Evolutionary conservation across 2,888 invertebrate genomes (phyloP), one percentile per base, ranked within the genome.

Genomic region (Zygaena filipendulae): DNA sequence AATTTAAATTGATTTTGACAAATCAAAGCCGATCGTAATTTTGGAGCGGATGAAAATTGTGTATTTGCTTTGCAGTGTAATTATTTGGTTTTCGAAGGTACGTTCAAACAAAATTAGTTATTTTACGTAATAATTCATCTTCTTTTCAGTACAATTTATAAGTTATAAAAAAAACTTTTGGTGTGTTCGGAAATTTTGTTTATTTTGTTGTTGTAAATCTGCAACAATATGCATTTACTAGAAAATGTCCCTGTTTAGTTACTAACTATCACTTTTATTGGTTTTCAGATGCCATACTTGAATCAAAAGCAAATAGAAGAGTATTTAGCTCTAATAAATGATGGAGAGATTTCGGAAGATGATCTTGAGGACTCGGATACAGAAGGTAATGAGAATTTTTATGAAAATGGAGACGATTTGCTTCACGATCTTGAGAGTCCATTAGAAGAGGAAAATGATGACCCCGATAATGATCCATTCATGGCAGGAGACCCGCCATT

Each of bases 361-460:
- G 47, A 45, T 43, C 42, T 47, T 42, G 47, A 49, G 44, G 42
- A 45, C 27, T 48, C 45, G 13, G 45, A 48, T 46, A 25, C 43
- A 45, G 42, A 43, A 45, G 43, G 26, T 23, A 23, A 45, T 47
- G 45, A 46, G 32, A 32, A 32, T 46, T 46, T 38, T 44, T 38
- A 47, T 44, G 43, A 45, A 47, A 49, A 49, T 38, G 24, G 43
- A 43, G 43, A 42, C 25, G 45, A 45, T 46, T 39, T 47, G 23
- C 46, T 38, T 47, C 45, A 38, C 39, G 40, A 46, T 44, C 42
- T 46, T 46, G 46, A 45, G 46, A 47, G 38, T 45, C 41, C 34
- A 23, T 23, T 45, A 37, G 45, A 47, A 22, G 40, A 49, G 47
- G 40, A 47, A 43, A 38, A 45, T 33, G 39, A 47, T 46, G 42